Evolutionary conservation across 2,888 invertebrate genomes (phyloP).

Genomic region (Dichetophora obliterata): DNA sequence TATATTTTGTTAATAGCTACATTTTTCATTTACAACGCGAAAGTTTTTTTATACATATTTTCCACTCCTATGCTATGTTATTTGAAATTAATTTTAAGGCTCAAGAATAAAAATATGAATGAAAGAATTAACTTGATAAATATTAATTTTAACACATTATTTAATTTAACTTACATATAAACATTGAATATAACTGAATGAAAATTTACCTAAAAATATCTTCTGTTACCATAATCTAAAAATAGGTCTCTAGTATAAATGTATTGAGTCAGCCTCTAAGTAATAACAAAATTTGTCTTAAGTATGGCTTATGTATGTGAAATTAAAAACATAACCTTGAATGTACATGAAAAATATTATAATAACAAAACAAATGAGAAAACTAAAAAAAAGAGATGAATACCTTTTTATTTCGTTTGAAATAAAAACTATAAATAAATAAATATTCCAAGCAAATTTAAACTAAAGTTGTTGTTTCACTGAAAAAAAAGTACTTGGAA

Average conservation of each 20-base stretch:
- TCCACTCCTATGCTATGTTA: not conserved
- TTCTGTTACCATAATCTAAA: not conserved
- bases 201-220: not conserved
- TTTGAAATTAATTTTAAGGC: not conserved
- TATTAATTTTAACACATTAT: not conserved
- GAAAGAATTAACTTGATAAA: not conserved
- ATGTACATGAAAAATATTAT: not conserved
- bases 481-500: not conserved
- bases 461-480: not conserved
- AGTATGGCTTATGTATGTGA: too few species aligned
- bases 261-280: not conserved
- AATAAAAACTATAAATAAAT: constrained; percentile 7
- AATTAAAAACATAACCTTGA: too few species aligned
- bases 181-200: not conserved
- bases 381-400: not conserved
- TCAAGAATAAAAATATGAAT: not conserved
- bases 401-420: not conserved
- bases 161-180: not conserved
- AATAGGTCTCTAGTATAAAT: not conserved
- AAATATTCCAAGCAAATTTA: not conserved
- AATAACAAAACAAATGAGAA: not conserved
- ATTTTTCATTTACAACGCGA: not conserved
- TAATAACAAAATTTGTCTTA: too few species aligned
- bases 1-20: constrained; percentile 6
- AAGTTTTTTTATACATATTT: not conserved